A percentile compares a stretch with the other conserved stretches of the same genome.
These are phyloP conservation scores for Parasteatoda lunata DNA, from an alignment of 2,888 invertebrate species.

Conservation along the genomic window DNA sequence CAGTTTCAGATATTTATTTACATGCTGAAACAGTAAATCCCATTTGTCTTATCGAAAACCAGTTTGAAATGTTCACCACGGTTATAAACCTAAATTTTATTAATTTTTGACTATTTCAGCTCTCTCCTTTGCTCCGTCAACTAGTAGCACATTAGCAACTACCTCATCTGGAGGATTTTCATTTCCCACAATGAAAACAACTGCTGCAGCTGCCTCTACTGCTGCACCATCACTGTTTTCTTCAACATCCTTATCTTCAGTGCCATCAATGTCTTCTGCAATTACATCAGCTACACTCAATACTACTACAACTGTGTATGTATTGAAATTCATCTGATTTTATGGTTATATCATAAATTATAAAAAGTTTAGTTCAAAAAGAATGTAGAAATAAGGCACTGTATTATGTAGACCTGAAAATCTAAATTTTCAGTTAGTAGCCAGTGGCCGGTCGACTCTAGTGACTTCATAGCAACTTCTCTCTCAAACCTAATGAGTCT, in stretches of 20 bases:
- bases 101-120: constrained; percentile 14
- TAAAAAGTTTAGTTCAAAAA: too few species aligned
- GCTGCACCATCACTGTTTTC: constrained; percentile 37
- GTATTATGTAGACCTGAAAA: too few species aligned
- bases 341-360: too few species aligned
- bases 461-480: too few species aligned
- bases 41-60: too few species aligned
- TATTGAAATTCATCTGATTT: not conserved
- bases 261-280: constrained; percentile 46
- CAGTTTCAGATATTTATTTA: too few species aligned
- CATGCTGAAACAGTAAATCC: too few species aligned
- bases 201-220: constrained; percentile 21
- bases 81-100: not conserved
- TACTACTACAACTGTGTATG: constrained; percentile 67
- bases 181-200: constrained; percentile 14
- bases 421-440: too few species aligned
- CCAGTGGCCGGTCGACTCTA: too few species aligned
- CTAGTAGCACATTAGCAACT: constrained; percentile 5
- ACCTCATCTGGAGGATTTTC: constrained; percentile 25
- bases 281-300: constrained; percentile 54
- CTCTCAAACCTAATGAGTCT: too few species aligned
- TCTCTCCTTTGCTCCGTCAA: constrained; percentile 35
- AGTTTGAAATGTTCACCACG: too few species aligned
- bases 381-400: too few species aligned
- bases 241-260: constrained; percentile 30